Conservation (phyloP, 2,797 vertebrate species). For the Lacerta agilis region DNA sequence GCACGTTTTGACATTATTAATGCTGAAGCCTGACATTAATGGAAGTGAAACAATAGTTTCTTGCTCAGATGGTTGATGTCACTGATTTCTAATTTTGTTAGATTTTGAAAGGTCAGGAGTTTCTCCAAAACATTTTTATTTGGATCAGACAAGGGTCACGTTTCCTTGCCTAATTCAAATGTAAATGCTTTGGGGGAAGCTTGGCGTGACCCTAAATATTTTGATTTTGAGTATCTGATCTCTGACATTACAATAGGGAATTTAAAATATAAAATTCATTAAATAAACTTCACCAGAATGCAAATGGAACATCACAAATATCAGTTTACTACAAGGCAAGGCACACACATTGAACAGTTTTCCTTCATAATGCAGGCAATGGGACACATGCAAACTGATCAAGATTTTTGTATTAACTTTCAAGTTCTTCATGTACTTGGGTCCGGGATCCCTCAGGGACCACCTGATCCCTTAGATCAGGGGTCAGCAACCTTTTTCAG, state of each 20-base stretch:
- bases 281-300: background rate
- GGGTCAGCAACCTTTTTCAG: too few species aligned
- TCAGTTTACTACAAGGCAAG: background rate
- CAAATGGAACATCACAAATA: background rate
- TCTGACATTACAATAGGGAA: background rate
- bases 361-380: background rate
- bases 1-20: conserved; percentile 9
- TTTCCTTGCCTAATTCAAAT: background rate
- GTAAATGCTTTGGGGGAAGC: background rate
- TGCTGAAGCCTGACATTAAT: background rate
- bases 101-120: background rate
- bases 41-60: background rate
- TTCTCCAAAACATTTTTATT: background rate
- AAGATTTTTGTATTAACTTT: too few species aligned
- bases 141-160: background rate
- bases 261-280: background rate
- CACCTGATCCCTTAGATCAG: too few species aligned
- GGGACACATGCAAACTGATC: background rate
- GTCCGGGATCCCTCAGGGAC: too few species aligned
- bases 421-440: too few species aligned
- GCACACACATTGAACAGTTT: background rate
- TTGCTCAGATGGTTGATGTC: background rate
- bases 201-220: background rate
- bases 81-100: background rate
- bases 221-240: background rate